Base-by-base conservation (phyloP, 2,797 vertebrate genomes). In the Gobionotothen gibberifrons region DNA sequence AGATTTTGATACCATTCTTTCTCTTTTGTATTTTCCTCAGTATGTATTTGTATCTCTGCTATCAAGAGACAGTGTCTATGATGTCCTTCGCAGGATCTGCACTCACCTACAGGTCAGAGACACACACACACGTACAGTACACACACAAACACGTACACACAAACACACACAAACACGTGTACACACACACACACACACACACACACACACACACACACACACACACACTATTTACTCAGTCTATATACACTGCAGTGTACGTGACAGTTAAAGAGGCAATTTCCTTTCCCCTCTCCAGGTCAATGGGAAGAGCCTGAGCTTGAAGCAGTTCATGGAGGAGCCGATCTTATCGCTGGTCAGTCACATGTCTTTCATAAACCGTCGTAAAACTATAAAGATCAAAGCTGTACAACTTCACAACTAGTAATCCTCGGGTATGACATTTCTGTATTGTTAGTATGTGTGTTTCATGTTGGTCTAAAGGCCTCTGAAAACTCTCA, bases 21-120 rank as follows among this genome's bases (percentile, higher is more conserved):
- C 26, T 26, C 4, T 26, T 26, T 26, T 26, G 4, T 26, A 26
- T 26, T 5, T 26, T 73, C 77, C 56, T 43, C 93, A 99, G 98
- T 98, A 98, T 79, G 94, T 99, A 58, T 99, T 99, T 0, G 97
- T 99, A 47, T 98, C 97, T 15, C 93, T 99, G 82, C 95, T 98
- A 57, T 99, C 98, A 63, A 95, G 97, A 36, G 97, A 99, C 93
- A 98, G 96, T 0, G 97, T 97, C 1, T 99, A 98, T 2, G 97
- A 99, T 0, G 94, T 97, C 79, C 93, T 99, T 49, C 95, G 96
- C 75, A 95, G 96, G 87, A 97, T 99, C 91, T 99, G 97, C 92
- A 98, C 97, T 0, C 97, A 99, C 83, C 92, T 99, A 14, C 97
- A 98, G 97, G 97, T 98, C 92, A 69, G 72, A 51, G n/a, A 39